A percentile compares a stretch with the other conserved stretches of the same genome.
Conservation (phyloP, 2,113 vertebrate species). For the Cryptotis parvus region DNA sequence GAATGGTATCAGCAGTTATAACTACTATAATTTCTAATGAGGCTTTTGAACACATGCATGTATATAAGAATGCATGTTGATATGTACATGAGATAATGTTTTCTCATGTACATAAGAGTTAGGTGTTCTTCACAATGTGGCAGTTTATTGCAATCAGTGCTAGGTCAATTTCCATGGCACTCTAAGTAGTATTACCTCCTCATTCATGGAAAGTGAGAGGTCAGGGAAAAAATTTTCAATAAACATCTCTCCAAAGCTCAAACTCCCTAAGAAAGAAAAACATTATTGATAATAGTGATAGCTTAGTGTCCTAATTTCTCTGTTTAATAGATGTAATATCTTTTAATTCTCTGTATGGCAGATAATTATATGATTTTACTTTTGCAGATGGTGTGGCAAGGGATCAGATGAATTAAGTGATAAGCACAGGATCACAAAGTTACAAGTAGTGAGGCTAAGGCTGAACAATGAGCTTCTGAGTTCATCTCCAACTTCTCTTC, state of each 20-base stretch:
- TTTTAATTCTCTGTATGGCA: neutral
- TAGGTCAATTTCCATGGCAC: neutral
- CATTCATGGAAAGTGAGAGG: neutral
- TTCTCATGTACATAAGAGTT: too few relatives aligned
- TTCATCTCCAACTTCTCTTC: neutral
- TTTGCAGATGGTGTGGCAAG: neutral
- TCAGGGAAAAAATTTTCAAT: slow-evolving; percentile 27
- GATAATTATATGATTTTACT: neutral
- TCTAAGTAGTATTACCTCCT: neutral
- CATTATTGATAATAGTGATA: neutral
- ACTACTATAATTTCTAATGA: too few relatives aligned
- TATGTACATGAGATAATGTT: too few relatives aligned
- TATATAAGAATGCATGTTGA: neutral
- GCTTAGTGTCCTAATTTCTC: neutral
- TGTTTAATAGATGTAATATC: neutral
- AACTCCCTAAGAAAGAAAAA: neutral
- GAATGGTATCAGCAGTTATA: too few relatives aligned
- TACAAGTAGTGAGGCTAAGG: neutral
- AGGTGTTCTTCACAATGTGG: slow-evolving; percentile 11
- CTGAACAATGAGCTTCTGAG: neutral
- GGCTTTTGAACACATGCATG: too few relatives aligned
- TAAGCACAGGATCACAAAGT: neutral
- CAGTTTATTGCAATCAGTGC: neutral
- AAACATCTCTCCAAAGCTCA: neutral
- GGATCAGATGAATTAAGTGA: neutral